These are phyloP conservation scores for Aptenodytes forsteri DNA, from an alignment of 2,113 vertebrate species.

Conservation along the genomic window DNA sequence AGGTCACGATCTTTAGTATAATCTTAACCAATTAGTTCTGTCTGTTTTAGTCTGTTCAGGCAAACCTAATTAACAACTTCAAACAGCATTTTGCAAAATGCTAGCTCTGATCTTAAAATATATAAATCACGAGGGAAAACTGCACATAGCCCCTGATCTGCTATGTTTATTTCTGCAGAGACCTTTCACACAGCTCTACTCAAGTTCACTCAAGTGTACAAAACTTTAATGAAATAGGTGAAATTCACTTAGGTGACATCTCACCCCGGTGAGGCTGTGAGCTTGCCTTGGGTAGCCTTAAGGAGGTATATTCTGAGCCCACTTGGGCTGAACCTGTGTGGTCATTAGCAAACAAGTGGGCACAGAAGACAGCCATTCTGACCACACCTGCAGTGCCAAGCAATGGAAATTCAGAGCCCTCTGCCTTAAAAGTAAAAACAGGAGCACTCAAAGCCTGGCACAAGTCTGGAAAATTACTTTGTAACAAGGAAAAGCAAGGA, in stretches of 20 bases:
- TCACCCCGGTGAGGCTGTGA: background rate
- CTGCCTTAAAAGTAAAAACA: background rate
- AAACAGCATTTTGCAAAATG: background rate
- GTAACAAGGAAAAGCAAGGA: background rate
- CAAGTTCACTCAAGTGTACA: background rate
- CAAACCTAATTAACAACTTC: conserved; percentile 12
- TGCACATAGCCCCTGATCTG: background rate
- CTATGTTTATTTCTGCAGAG: background rate
- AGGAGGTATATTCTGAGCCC: background rate
- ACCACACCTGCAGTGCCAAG: background rate
- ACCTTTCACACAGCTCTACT: background rate
- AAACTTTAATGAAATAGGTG: background rate
- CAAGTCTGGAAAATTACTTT: background rate
- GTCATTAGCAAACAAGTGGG: background rate
- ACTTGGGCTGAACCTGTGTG: background rate
- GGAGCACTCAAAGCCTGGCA: background rate
- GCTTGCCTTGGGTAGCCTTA: background rate
- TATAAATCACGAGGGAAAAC: background rate
- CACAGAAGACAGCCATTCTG: background rate
- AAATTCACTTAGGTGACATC: background rate
- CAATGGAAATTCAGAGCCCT: background rate
- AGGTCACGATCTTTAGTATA: background rate
- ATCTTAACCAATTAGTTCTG: conserved; percentile 1
- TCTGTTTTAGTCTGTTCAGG: background rate
- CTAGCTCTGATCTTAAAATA: background rate